Conservation (phyloP, 2,888 invertebrate genomes). For the Andrena bucephala region DNA sequence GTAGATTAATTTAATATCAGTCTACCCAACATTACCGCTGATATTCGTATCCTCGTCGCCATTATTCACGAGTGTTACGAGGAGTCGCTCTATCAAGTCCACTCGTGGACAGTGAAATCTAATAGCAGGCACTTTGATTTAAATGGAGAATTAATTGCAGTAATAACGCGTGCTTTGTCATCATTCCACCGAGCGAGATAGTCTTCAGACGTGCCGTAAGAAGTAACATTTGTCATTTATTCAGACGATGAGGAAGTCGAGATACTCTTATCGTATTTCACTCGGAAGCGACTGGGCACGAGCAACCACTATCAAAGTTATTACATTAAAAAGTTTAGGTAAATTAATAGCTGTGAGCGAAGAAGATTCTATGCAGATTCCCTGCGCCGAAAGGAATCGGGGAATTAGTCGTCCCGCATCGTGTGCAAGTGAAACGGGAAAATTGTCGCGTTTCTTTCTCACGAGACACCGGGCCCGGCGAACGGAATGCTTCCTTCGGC, state of each 20-base stretch:
- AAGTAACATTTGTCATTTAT: constrained; percentile 1
- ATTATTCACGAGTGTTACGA: too few relatives aligned
- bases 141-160: neutral
- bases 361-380: neutral
- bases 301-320: too few relatives aligned
- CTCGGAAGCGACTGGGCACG: neutral
- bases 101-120: neutral
- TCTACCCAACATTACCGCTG: too few relatives aligned
- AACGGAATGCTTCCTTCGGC: neutral
- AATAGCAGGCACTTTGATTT: neutral
- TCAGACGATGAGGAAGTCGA: neutral
- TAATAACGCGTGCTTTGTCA: constrained; percentile 1
- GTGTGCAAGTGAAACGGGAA: neutral
- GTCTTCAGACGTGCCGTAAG: neutral
- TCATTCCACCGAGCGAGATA: neutral
- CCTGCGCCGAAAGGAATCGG: neutral
- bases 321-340: too few relatives aligned
- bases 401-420: too few relatives aligned
- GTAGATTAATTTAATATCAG: neutral
- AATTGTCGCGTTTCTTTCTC: neutral
- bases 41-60: too few relatives aligned
- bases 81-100: too few relatives aligned
- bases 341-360: too few relatives aligned
- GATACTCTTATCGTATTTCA: constrained; percentile 6
- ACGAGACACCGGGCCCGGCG: neutral